Percentiles rank a stretch among this genome's conserved stretches.
phyloP scores from a whole-genome alignment of 1,140 invertebrate species.

The Pectinophora gossypiella region DNA sequence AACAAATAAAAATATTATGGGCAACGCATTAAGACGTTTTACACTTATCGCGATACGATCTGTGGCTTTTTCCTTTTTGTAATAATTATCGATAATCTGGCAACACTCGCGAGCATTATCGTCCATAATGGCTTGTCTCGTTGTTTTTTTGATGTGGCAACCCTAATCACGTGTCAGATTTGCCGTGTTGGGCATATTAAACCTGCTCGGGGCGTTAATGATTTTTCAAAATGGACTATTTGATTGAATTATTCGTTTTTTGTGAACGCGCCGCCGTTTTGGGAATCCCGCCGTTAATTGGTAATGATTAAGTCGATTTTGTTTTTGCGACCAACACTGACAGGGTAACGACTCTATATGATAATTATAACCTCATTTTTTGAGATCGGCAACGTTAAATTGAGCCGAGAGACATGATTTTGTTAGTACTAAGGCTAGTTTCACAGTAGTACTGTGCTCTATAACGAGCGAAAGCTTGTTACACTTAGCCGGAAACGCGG shows the following conservation, averaged over 20 bases:
- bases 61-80: conserved; percentile 51
- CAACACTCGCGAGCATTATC: conserved; percentile 59
- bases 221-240: conserved; percentile 43
- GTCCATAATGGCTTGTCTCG: conserved; percentile 54
- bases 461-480: too few species aligned
- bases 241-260: conserved; percentile 36
- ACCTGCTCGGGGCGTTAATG: conserved; percentile 46
- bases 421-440: too few species aligned
- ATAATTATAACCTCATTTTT: conserved; percentile 27
- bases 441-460: too few species aligned
- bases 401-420: too few species aligned
- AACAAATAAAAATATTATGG: conserved; percentile 26
- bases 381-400: too few species aligned
- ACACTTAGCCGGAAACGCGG: too few species aligned
- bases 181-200: conserved; percentile 50
- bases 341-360: conserved; percentile 29
- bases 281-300: conserved; percentile 29
- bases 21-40: conserved; percentile 68
- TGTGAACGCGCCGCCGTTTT: conserved; percentile 11
- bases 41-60: conserved; percentile 67
- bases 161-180: conserved; percentile 73
- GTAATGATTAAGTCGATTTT: conserved; percentile 34
- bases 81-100: conserved; percentile 72
- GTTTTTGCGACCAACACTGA: conserved; percentile 15
- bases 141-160: conserved; percentile 52